Evolutionary conservation across 2,888 invertebrate genomes (phyloP), one percentile per base, ranked within the genome.

Genomic region (Lepidochrysops patricia): DNA sequence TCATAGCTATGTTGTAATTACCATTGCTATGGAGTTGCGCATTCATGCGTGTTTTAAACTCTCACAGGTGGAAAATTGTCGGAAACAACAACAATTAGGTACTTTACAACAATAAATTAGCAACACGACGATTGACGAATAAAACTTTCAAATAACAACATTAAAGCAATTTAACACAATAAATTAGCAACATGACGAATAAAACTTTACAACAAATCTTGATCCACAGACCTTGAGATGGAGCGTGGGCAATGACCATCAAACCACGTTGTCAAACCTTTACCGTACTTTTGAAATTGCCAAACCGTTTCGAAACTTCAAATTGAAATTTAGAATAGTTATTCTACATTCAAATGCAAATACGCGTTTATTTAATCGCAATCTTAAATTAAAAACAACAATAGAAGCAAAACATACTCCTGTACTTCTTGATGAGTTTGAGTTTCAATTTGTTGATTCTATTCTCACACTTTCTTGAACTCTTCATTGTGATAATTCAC

Each of bases 351-450:
- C 23, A 19, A 19, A 19, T 43, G 19, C 19, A 43, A 43, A 43
- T 43, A 19, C 2, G 2, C 7, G 2, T 6, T 37, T 37, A 2
- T 15, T 37, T 1, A 19, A 19, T 43, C 19, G 43, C 43, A 37
- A 37, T 43, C 19, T 43, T 23, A 43, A 19, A 43, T 19, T 19
- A 43, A 23, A 43, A 43, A 29, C 29, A 29, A 29, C 29, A 29
- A 29, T 29, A 9, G 7, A 43, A 9, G 19, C 9, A 54, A 61
- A 65, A 67, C 68, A 52, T 80, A 88, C 87, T 77, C 72, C 79
- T 86, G 67, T 78, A 76, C 71, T 80, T 86, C 73, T 79, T 86
- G 73, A 82, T 84, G 74, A 86, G 68, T 68, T 83, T 87, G 74
- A 80, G 77, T 75, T 84, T 87, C 68, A 82, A 73, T 79, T 87